phyloP scores from a whole-genome alignment of 2,113 vertebrate species.

The Phoxinus phoxinus region DNA sequence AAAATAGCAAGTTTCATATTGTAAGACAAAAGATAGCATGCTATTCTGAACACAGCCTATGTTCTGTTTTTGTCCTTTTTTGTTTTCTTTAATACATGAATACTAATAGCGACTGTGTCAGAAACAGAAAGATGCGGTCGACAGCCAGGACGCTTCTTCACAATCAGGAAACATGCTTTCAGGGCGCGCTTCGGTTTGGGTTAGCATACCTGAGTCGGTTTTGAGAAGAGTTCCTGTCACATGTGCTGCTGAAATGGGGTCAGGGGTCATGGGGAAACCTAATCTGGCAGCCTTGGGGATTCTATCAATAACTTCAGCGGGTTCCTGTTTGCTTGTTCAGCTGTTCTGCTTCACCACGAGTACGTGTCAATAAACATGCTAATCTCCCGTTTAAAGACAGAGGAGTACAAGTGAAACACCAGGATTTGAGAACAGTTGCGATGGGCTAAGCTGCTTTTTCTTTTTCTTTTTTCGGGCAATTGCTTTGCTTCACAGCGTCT shows the following conservation, averaged over 20 bases:
- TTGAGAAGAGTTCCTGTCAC: constrained; percentile 45
- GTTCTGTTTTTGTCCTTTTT: no score
- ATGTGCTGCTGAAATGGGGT: constrained; percentile 22
- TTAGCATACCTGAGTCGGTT: background rate
- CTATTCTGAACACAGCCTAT: no score
- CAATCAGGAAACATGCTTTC: background rate
- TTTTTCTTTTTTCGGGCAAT: background rate
- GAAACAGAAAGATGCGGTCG: background rate
- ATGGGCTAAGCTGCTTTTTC: background rate
- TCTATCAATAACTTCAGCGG: constrained; percentile 29
- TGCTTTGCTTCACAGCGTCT: background rate
- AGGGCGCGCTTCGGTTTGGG: background rate
- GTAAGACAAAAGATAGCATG: no score
- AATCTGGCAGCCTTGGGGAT: constrained; percentile 22
- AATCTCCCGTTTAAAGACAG: constrained; percentile 48
- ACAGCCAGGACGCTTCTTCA: background rate
- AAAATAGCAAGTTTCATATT: no score
- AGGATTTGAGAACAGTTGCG: background rate
- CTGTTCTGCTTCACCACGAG: constrained; percentile 30
- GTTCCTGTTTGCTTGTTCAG: constrained; percentile 46
- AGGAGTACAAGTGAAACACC: constrained; percentile 6
- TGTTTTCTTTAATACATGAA: background rate
- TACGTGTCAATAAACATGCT: constrained; percentile 50
- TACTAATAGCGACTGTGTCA: background rate
- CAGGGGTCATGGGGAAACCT: constrained; percentile 36